phyloP scores from a whole-genome alignment of 2,797 vertebrate species.

The Bradypus variegatus region DNA sequence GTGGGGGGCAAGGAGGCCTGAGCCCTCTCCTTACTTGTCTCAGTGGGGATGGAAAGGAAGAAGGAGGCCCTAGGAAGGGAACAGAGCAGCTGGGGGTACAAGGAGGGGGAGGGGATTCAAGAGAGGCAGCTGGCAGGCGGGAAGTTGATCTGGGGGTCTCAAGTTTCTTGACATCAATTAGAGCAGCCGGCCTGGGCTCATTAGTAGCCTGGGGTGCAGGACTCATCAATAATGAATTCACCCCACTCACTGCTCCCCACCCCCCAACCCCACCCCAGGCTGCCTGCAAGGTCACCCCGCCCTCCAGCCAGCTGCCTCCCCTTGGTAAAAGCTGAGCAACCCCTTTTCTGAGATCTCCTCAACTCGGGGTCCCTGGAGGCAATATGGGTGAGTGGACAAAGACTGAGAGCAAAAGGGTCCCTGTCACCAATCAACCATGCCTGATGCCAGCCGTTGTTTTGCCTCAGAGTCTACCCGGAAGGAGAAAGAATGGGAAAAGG shows the following conservation, averaged over 20 bases:
- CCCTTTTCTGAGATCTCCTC: slow-evolving; percentile 21
- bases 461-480: background rate
- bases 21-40: background rate
- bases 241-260: slow-evolving; percentile 16
- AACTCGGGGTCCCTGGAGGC: background rate
- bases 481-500: background rate
- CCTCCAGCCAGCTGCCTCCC: slow-evolving; percentile 47
- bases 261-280: background rate
- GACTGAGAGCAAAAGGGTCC: background rate
- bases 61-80: background rate
- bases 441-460: background rate
- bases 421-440: background rate
- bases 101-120: slow-evolving; percentile 45
- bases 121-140: slow-evolving; percentile 64
- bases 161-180: slow-evolving; percentile 72
- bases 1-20: background rate
- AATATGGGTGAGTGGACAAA: slow-evolving; percentile 10
- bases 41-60: background rate
- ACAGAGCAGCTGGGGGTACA: slow-evolving; percentile 42
- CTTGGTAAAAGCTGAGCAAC: slow-evolving; percentile 15
- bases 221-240: slow-evolving; percentile 67
- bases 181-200: slow-evolving; percentile 63
- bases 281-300: slow-evolving; percentile 63
- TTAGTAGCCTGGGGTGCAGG: slow-evolving; percentile 68
- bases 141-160: slow-evolving; percentile 69